Conservation (phyloP, 2,797 vertebrate genomes). For the Threskiornis aethiopicus region DNA sequence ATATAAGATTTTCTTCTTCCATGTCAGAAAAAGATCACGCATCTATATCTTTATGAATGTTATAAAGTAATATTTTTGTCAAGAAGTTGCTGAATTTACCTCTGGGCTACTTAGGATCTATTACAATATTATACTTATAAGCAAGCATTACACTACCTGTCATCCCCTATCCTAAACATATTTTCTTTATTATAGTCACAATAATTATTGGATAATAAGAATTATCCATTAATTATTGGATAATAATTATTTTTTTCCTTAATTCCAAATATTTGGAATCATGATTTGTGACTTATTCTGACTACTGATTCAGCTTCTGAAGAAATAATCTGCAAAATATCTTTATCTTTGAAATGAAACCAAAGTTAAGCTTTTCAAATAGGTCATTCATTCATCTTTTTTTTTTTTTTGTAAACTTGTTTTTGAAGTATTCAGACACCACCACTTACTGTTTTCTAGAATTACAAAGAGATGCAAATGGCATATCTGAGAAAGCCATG, state of each 20-base stretch:
- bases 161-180: background rate
- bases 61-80: background rate
- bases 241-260: background rate
- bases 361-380: background rate
- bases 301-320: background rate
- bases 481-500: background rate
- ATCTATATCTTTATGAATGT: background rate
- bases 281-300: background rate
- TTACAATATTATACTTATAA: background rate
- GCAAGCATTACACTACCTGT: background rate
- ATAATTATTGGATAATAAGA: background rate
- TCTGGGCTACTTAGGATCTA: background rate
- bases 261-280: background rate
- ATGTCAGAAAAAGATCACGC: background rate
- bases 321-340: background rate
- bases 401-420: background rate
- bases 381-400: background rate
- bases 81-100: background rate
- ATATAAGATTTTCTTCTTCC: background rate
- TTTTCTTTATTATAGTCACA: background rate
- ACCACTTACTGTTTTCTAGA: background rate
- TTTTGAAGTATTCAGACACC: background rate
- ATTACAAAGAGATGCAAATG: conserved; percentile 2
- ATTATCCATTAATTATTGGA: background rate
- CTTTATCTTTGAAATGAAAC: background rate